Conservation (phyloP, 2,113 vertebrate genomes). For the Anseranas semipalmata region DNA sequence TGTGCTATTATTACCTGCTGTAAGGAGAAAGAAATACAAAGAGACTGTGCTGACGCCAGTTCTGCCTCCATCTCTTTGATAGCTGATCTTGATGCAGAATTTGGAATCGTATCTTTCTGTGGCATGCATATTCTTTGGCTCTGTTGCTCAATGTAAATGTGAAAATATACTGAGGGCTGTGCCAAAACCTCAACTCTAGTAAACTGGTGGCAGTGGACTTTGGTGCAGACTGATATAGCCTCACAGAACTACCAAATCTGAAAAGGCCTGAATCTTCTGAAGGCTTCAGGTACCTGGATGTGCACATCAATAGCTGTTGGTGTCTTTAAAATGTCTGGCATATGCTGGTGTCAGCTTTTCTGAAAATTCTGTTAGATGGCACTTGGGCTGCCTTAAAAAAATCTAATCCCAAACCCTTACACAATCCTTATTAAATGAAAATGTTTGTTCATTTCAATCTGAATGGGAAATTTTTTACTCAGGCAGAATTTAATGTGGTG, state of each 20-base stretch:
- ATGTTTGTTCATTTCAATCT: constrained; percentile 31
- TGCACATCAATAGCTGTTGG: background rate
- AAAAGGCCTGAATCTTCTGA: background rate
- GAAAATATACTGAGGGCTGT: background rate
- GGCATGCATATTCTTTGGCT: background rate
- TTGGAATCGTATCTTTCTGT: background rate
- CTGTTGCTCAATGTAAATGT: background rate
- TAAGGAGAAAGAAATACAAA: background rate
- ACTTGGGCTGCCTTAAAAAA: background rate
- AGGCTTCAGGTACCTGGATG: background rate
- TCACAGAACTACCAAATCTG: background rate
- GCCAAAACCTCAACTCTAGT: background rate
- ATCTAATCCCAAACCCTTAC: background rate
- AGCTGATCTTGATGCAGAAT: background rate
- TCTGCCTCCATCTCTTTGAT: background rate
- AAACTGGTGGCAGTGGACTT: background rate
- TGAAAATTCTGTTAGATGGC: background rate
- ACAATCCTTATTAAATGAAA: background rate
- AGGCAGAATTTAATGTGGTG: constrained; percentile 34
- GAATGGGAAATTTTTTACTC: constrained; percentile 40
- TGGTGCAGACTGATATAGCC: accelerated
- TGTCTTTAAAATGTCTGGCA: background rate
- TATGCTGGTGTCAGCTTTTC: background rate
- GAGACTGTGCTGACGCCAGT: accelerated
- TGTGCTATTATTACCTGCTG: background rate